Conservation (phyloP, 2,888 invertebrate genomes). For the Megamerina dolium region DNA sequence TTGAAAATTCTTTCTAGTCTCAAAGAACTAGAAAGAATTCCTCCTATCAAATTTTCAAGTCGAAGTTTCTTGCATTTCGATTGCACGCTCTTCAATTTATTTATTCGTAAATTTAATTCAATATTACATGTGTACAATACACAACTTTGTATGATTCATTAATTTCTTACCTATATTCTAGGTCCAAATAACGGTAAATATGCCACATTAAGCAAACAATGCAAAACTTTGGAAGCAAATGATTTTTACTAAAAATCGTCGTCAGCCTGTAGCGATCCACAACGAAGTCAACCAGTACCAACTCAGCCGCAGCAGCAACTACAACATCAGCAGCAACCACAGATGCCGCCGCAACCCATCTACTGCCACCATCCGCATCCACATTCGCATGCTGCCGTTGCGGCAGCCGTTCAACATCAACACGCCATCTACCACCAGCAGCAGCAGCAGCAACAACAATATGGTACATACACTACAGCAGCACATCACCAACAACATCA, state of each 20-base stretch:
- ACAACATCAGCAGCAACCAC: too few species aligned
- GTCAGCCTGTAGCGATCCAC: conserved; percentile 51
- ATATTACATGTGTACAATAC: too few species aligned
- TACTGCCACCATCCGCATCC: conserved; percentile 51
- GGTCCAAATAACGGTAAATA: conserved; percentile 81
- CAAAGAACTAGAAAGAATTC: too few species aligned
- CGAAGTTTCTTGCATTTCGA: too few species aligned
- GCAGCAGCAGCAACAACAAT: conserved; percentile 43
- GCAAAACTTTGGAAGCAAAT: conserved; percentile 88
- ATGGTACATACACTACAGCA: conserved; percentile 39
- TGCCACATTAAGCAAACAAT: conserved; percentile 92
- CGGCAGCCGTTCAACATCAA: conserved; percentile 52
- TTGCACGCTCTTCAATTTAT: too few species aligned
- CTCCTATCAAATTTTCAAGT: too few species aligned
- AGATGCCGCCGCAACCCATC: conserved; percentile 44
- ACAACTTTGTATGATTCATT: too few species aligned
- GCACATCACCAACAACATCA: conserved; percentile 38
- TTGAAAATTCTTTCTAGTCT: too few species aligned
- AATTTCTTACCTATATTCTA: conserved; percentile 17
- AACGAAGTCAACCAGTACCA: conserved; percentile 38
- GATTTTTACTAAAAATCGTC: conserved; percentile 88
- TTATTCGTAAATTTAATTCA: too few species aligned
- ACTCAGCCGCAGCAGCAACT: conserved; percentile 53
- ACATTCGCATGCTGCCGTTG: conserved; percentile 49
- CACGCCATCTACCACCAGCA: conserved; percentile 50